phyloP scores from a whole-genome alignment of 1,140 invertebrate genomes.

The Leptestheria dahalacensis region DNA sequence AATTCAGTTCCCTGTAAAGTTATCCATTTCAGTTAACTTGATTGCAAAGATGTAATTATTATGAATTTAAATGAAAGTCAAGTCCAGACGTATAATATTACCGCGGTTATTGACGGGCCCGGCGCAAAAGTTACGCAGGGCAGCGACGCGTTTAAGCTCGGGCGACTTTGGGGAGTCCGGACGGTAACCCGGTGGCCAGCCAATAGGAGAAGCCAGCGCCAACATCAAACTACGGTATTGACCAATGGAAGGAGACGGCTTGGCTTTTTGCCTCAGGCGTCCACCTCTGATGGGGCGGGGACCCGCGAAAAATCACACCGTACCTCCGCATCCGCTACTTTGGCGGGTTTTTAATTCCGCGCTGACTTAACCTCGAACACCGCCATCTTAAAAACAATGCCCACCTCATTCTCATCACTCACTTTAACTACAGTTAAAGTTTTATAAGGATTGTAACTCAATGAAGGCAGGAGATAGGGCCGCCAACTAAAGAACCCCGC shows the following conservation, averaged over 20 bases:
- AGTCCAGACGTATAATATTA: too few species aligned
- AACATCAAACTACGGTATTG: neutral
- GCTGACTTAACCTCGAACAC: neutral
- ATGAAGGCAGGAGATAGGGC: neutral
- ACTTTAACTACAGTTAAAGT: neutral
- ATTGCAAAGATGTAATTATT: too few species aligned
- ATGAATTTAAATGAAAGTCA: too few species aligned
- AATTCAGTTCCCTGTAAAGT: too few species aligned
- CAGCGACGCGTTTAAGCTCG: too few species aligned
- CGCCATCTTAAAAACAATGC: neutral
- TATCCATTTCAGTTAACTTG: too few species aligned
- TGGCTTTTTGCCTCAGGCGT: neutral
- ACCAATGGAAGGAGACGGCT: neutral
- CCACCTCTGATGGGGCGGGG: neutral
- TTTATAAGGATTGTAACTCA: neutral
- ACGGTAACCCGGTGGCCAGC: too few species aligned
- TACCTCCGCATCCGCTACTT: neutral
- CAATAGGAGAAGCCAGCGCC: too few species aligned
- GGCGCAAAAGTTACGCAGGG: too few species aligned
- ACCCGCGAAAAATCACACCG: neutral
- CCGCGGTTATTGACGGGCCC: too few species aligned
- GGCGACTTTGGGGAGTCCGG: too few species aligned
- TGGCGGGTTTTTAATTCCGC: neutral
- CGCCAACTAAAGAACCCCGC: neutral
- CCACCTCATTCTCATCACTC: neutral